Evolutionary conservation across 1,140 invertebrate species (phyloP).

Genomic region (Apis florea): DNA sequence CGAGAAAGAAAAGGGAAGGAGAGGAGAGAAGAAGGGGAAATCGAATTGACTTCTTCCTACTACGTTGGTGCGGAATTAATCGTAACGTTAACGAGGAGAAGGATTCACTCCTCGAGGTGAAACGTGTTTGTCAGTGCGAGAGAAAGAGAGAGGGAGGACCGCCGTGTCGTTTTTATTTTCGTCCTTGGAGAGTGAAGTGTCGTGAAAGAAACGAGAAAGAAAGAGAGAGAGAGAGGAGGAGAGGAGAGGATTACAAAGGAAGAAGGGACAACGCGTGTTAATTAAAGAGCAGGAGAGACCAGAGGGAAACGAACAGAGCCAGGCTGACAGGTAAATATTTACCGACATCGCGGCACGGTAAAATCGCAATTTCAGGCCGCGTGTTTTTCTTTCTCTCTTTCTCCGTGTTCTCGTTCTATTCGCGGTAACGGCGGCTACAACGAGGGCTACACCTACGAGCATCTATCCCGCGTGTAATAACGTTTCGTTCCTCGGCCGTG

Average conservation of each 20-base stretch:
- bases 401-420: background rate
- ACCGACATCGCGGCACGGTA: slow-evolving; percentile 23
- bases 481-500: background rate
- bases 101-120: background rate
- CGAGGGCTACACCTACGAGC: too few relatives aligned
- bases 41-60: background rate
- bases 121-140: slow-evolving; percentile 13
- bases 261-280: slow-evolving; percentile 54
- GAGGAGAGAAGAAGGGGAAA: background rate
- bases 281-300: slow-evolving; percentile 59
- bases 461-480: background rate
- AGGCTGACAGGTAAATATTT: slow-evolving; percentile 74
- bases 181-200: slow-evolving; percentile 31
- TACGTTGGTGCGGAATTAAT: background rate
- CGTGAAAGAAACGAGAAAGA: slow-evolving; percentile 48
- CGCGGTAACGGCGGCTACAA: background rate
- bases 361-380: slow-evolving; percentile 49
- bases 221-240: too few relatives aligned
- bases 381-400: slow-evolving; percentile 38
- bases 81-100: background rate
- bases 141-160: slow-evolving; percentile 6
- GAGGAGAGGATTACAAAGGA: slow-evolving; percentile 42
- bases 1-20: too few relatives aligned
- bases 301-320: slow-evolving; percentile 33
- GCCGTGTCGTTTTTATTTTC: slow-evolving; percentile 10